A percentile compares a stretch with the other conserved stretches of the same genome.
Evolutionary conservation across 2,888 invertebrate genomes (phyloP).

Genomic region (Eupithecia tripunctaria): DNA sequence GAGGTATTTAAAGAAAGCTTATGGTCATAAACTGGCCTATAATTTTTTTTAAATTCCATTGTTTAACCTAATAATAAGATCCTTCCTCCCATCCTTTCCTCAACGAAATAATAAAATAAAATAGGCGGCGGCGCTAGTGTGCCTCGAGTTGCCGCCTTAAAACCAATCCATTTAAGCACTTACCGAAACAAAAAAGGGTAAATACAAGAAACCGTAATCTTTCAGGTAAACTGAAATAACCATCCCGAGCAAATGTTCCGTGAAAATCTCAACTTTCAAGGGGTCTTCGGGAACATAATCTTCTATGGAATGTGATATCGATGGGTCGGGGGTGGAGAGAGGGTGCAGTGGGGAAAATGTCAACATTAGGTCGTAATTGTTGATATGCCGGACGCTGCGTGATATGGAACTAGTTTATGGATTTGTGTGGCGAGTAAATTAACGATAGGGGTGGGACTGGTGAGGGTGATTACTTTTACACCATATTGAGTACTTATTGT

Average conservation of each 20-base stretch:
- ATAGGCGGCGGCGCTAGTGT: no score
- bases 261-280: constrained; percentile 54
- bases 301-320: constrained; percentile 71
- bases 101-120: no score
- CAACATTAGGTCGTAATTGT: constrained; percentile 68
- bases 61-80: no score
- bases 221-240: constrained; percentile 21
- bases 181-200: neutral
- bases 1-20: no score
- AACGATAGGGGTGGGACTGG: constrained; percentile 34
- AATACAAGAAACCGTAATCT: neutral
- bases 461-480: no score
- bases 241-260: constrained; percentile 56
- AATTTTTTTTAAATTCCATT: no score
- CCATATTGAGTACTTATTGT: no score
- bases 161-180: neutral
- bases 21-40: no score
- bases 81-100: no score
- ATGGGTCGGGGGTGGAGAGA: constrained; percentile 52
- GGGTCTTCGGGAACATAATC: constrained; percentile 67
- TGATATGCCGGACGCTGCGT: constrained; percentile 50
- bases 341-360: constrained; percentile 64
- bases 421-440: constrained; percentile 37
- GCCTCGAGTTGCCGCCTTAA: no score
- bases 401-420: constrained; percentile 38